Conservation (phyloP, 2,113 vertebrate genomes). For the Okapia johnstoni region DNA sequence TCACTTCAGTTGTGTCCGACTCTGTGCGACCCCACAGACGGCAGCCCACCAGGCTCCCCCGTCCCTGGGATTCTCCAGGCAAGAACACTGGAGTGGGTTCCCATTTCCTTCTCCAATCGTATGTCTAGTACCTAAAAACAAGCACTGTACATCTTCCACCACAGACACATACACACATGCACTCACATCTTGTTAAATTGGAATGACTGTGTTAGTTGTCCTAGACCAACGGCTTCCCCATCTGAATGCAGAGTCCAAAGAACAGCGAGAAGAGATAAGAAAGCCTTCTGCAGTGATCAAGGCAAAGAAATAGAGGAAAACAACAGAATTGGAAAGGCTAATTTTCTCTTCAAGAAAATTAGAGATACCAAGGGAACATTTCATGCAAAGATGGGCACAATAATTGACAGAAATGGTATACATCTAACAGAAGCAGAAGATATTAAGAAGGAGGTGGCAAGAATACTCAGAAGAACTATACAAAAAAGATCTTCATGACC, state of each 20-base stretch:
- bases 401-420: background rate
- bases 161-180: too few species aligned
- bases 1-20: too few species aligned
- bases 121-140: background rate
- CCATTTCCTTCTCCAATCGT: too few species aligned
- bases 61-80: too few species aligned
- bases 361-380: background rate
- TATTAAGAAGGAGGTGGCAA: background rate
- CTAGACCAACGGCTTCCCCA: rapidly evolving
- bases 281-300: background rate
- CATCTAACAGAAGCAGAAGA: background rate
- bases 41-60: too few species aligned
- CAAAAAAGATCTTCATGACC: background rate
- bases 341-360: background rate
- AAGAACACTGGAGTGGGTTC: too few species aligned
- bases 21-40: too few species aligned
- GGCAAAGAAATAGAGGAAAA: background rate
- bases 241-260: background rate
- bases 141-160: background rate
- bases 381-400: background rate
- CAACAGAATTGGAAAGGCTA: background rate
- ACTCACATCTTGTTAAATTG: background rate
- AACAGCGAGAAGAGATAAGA: background rate
- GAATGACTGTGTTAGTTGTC: background rate
- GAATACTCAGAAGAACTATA: background rate